Conservation (phyloP, 2,797 vertebrate genomes). For the Megaceryle alcyon region DNA sequence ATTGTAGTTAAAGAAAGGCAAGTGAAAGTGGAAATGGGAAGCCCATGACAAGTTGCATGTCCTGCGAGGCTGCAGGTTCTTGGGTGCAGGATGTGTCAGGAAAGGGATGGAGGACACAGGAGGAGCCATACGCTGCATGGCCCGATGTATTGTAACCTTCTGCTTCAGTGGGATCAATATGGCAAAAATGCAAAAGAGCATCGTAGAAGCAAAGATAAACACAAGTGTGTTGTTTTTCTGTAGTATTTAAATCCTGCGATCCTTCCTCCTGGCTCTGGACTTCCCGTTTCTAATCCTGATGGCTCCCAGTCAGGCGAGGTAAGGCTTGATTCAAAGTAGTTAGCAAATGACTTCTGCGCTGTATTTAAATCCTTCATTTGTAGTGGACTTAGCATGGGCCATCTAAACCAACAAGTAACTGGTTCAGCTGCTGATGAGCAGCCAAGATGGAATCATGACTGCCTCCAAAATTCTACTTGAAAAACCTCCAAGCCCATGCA, state of each 20-base stretch:
- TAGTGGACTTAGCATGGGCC: not conserved
- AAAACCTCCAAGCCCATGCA: not conserved
- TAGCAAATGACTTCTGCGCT: not conserved
- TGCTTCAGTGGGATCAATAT: not conserved
- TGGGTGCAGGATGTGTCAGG: not conserved
- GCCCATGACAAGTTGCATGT: not conserved
- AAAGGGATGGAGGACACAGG: not conserved
- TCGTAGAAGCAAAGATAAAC: not conserved
- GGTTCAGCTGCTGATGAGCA: not conserved
- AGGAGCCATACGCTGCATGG: fast-evolving
- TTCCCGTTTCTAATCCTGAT: constrained; percentile 75
- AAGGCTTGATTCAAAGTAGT: constrained; percentile 35
- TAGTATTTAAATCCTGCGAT: constrained; percentile 85
- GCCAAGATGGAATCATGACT: not conserved
- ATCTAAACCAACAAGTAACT: not conserved
- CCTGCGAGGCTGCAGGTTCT: not conserved
- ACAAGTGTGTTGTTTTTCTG: not conserved
- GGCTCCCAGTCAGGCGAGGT: constrained; percentile 89
- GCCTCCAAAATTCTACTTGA: not conserved
- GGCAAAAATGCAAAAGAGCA: not conserved
- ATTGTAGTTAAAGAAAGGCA: not conserved
- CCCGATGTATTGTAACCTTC: not conserved
- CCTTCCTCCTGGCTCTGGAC: constrained; percentile 83
- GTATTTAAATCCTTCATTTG: not conserved
- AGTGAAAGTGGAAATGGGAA: not conserved